Evolutionary conservation across 2,113 vertebrate species (phyloP).

Genomic region (Sylvilagus bachmani): DNA sequence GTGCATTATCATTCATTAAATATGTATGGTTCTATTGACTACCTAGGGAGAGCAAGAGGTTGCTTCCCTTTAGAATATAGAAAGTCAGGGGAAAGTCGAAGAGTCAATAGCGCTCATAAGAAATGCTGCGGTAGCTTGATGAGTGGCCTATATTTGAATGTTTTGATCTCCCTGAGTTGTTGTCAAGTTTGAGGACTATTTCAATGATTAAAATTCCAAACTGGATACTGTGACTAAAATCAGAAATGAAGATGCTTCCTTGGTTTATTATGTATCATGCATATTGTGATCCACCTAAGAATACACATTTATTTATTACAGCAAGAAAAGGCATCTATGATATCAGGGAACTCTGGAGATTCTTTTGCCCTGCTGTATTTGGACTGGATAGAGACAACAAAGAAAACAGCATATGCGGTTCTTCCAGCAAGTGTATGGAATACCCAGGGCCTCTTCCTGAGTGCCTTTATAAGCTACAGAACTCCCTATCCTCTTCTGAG

Average conservation of each 20-base stretch:
- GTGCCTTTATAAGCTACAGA: background rate
- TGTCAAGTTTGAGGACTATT: slow-evolving; percentile 66
- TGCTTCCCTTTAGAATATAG: slow-evolving; percentile 82
- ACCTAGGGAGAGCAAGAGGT: slow-evolving; percentile 82
- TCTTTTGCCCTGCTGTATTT: slow-evolving; percentile 47
- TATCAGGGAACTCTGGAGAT: background rate
- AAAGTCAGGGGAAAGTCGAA: slow-evolving; percentile 76
- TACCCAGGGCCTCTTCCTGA: slow-evolving; percentile 71
- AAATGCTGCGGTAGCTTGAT: slow-evolving; percentile 66
- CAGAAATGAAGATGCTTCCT: slow-evolving; percentile 60
- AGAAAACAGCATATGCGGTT: slow-evolving; percentile 50
- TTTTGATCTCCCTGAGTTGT: slow-evolving; percentile 79
- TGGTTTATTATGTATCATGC: slow-evolving; percentile 41
- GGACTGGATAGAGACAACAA: slow-evolving; percentile 65
- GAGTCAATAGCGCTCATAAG: slow-evolving; percentile 78
- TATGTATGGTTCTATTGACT: slow-evolving; percentile 87
- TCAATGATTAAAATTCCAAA: slow-evolving; percentile 69
- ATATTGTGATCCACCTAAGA: background rate
- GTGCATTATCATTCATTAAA: slow-evolving; percentile 89
- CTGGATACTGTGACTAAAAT: slow-evolving; percentile 66
- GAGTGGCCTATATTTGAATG: slow-evolving; percentile 60
- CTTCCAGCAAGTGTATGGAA: slow-evolving; percentile 14
- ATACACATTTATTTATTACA: slow-evolving; percentile 46
- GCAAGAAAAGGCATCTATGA: background rate
- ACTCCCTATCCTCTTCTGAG: slow-evolving; percentile 82